phyloP scores from a whole-genome alignment of 2,113 vertebrate species.

The Rallus limicola region DNA sequence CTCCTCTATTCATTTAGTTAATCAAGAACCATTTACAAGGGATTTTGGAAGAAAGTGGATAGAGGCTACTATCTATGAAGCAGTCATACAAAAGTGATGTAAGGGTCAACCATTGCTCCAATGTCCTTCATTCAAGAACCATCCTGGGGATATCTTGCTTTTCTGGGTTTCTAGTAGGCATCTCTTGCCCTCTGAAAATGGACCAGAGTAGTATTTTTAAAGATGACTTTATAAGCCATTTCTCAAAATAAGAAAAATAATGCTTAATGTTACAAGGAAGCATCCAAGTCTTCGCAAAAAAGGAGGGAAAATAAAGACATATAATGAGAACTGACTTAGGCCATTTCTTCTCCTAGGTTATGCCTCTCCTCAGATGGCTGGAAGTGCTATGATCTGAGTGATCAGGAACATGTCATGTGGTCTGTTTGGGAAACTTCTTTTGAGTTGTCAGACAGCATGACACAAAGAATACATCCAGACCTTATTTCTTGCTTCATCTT shows the following conservation, averaged over 20 bases:
- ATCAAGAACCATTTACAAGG: background rate
- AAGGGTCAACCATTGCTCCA: background rate
- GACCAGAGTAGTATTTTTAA: background rate
- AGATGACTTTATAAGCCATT: background rate
- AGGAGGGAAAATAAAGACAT: background rate
- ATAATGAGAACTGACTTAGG: background rate
- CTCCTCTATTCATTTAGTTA: background rate
- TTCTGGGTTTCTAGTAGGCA: background rate
- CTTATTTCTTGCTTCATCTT: background rate
- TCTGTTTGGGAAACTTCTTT: background rate
- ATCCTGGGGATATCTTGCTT: background rate
- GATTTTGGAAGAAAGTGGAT: background rate
- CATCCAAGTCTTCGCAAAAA: accelerated
- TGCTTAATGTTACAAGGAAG: background rate
- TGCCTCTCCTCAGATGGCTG: background rate
- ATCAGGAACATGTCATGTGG: background rate
- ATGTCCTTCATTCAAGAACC: background rate
- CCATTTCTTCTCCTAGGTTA: background rate
- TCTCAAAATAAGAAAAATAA: background rate
- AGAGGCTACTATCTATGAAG: background rate
- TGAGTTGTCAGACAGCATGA: background rate
- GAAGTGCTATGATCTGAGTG: background rate
- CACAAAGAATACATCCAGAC: background rate
- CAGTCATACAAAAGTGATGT: background rate
- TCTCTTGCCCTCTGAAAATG: background rate